Evolutionary conservation across 1,140 invertebrate species (phyloP), one percentile per base, ranked within the genome.

Genomic region (Littorina saxatilis): DNA sequence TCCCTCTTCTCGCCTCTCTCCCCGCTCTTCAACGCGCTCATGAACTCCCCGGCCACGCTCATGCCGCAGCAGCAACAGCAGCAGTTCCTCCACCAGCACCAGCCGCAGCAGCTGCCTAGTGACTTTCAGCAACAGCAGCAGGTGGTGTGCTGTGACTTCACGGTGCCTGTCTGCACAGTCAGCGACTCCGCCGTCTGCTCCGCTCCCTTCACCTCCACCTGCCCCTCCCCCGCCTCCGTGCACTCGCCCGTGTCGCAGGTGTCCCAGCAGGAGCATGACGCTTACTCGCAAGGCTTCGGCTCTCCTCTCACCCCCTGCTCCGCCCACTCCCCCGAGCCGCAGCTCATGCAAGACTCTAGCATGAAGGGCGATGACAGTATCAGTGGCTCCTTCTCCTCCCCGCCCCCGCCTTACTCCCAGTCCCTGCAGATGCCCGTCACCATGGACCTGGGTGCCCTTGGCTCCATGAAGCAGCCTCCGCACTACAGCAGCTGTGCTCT

Each of bases 381-480:
- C 68, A 81, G 76, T 32, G 52, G 29, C 23, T 81, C 76, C 61
- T 83, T 79, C 50, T 84, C 85, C 35, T 86, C 83, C 40, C 80
- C 88, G 4, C 89, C 89, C 20, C 89, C 89, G 20, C 88, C 90
- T n/a, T 91, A 91, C 82, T 86, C 88, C 7, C 85, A 87, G 32
- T 83, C 86, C 29, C 73, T 86, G 43, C 63, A 81, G 9, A 85
- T 85, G 39, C 80, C 81, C 15, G 83, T 85, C 1, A 83, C 84
- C 29, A 85, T 86, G 63, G 84, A 87, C 50, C 82, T 86, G 50
- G 83, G 84, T 50, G 84, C 87, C 47, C 58, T 85, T 17, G 84
- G 89, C 50, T 35, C 87, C 32, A 81, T 92, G 50, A 92, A 92
- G 81, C 92, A 93, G 75, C 91, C 91, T 23, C 91, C 90, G 29